Evolutionary conservation across 2,888 invertebrate species (phyloP).

Genomic region (Emesis castigata): DNA sequence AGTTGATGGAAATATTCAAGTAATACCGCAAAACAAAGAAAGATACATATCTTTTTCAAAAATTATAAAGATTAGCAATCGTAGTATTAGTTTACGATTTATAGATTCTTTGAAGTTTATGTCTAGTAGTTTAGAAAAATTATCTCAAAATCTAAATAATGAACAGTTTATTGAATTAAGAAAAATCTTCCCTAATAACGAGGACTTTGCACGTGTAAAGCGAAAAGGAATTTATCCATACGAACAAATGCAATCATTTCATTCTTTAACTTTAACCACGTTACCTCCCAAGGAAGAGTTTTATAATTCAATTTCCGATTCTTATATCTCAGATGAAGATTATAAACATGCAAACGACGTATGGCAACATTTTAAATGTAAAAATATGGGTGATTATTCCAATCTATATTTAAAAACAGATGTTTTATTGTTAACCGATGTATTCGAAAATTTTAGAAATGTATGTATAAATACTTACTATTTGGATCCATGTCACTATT

Average conservation of each 20-base stretch:
- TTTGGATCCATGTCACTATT: not conserved
- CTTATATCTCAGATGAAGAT: not conserved
- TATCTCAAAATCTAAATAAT: constrained; percentile 31
- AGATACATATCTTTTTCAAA: constrained; percentile 30
- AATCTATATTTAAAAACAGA: constrained; percentile 16
- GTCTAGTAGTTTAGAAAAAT: constrained; percentile 26
- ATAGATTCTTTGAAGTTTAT: constrained; percentile 47
- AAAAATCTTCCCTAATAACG: constrained; percentile 21
- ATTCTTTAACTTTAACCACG: constrained; percentile 39
- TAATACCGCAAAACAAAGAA: constrained; percentile 27
- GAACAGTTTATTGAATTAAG: constrained; percentile 36
- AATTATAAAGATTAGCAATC: constrained; percentile 16
- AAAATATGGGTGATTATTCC: constrained; percentile 24
- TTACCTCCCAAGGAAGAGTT: constrained; percentile 54
- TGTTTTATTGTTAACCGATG: not conserved
- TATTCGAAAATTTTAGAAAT: not conserved
- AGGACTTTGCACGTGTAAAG: constrained; percentile 38
- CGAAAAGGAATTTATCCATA: constrained; percentile 67
- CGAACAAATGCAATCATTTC: constrained; percentile 57
- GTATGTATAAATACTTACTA: not conserved
- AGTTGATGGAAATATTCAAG: not conserved
- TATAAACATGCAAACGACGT: constrained; percentile 7
- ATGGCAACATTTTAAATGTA: constrained; percentile 28
- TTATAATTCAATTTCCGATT: not conserved
- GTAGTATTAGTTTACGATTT: constrained; percentile 21